Percentiles rank a stretch among this genome's conserved stretches.
phyloP scores from a whole-genome alignment of 2,113 vertebrate species.

The Phylloscopus trochiloides region DNA sequence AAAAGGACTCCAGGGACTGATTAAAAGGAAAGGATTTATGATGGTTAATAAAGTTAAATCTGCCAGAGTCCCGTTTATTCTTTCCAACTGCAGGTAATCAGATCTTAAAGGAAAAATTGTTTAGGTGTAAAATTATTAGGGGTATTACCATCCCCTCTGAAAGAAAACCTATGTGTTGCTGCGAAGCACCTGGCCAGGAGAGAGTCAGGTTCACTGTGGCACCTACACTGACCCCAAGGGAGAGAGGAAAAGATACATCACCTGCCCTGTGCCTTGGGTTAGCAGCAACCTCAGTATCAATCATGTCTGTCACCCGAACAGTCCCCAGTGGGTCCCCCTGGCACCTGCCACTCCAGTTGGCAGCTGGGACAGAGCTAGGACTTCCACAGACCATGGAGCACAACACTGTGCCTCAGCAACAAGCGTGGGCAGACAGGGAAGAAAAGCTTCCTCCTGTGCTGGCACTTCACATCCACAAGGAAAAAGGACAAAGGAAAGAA shows the following conservation, averaged over 20 bases:
- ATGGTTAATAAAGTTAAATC: constrained; percentile 49
- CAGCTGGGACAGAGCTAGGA: background rate
- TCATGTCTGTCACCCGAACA: fast-evolving
- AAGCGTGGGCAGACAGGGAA: fast-evolving
- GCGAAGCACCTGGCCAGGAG: background rate
- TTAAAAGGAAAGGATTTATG: constrained; percentile 57
- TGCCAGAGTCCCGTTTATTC: background rate
- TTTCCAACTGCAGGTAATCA: constrained; percentile 11
- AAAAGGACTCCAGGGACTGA: constrained; percentile 46
- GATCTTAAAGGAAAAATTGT: background rate
- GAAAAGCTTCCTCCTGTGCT: background rate
- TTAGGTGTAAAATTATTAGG: background rate
- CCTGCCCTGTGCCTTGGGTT: background rate
- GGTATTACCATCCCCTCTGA: background rate
- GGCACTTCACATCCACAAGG: background rate
- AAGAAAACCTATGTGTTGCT: background rate
- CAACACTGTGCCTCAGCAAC: fast-evolving
- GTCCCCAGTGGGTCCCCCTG: background rate
- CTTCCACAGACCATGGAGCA: background rate
- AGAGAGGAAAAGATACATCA: background rate
- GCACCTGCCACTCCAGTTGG: fast-evolving
- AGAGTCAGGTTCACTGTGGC: fast-evolving
- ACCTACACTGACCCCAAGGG: fast-evolving
- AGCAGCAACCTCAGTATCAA: background rate
- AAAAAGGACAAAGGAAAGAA: background rate